Evolutionary conservation across 1,140 invertebrate genomes (phyloP), one percentile per base, ranked within the genome.

Genomic region (Eubasilissa regina): DNA sequence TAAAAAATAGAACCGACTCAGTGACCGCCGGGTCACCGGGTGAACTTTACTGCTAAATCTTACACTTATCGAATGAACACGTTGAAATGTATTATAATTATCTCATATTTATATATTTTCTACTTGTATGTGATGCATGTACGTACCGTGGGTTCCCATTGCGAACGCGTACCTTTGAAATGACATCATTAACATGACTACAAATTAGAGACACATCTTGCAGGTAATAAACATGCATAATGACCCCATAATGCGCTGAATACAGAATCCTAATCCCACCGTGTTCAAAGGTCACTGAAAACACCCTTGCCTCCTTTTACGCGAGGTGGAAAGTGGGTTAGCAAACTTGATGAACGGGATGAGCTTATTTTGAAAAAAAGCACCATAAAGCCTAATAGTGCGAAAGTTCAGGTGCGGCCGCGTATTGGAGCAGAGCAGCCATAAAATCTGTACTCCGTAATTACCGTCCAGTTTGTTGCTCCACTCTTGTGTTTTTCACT

Each of bases 261-360:
- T 25, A 1, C 68, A 13, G 6, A 35, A 3, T 35, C 25, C 25
- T 35, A 55, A 53, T 55, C 11, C 47, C 15, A 58, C 10, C 25
- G 21, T 55, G 53, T 35, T n/a, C 55, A 53, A 58, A 74, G 48
- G 70, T 56, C 74, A 55, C 35, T 44, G 74, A 62, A 75, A 75
- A 66, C 43, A 6, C 62, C 62, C 13, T 0, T 12, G 15, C 35
- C 43, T 45, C 62, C 35, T 45, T 15, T 66, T 45, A n/a, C 44
- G 62, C 45, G 44, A 66, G 35, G n/a, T n/a, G 35, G 17, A 45
- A 66, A 66, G 62, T 66, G 62, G 62, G 62, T 60, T 60, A 60
- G 55, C 55, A 15, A 56, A 75, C 53, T 35, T 25, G 19, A 21
- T 55, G 53, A 60, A 3, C 74, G 74, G 15, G 48, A 73, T 51